Conservation (phyloP, 1,140 invertebrate genomes). For the Euwallacea fornicatus region DNA sequence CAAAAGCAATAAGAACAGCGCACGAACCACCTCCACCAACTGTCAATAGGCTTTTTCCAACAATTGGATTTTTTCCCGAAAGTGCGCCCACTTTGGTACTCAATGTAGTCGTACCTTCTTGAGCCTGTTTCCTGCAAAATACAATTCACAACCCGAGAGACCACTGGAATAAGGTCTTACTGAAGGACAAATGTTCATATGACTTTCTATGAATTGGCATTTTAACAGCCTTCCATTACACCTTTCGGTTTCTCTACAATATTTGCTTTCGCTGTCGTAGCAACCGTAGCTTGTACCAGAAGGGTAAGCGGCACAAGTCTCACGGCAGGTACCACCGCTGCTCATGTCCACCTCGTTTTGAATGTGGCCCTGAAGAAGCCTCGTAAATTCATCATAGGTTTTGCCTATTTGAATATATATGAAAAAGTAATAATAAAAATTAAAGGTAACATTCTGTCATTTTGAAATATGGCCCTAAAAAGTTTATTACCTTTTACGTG, state of each 20-base stretch:
- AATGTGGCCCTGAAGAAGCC: conserved; percentile 80
- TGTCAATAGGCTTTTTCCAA: conserved; percentile 68
- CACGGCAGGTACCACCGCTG: conserved; percentile 65
- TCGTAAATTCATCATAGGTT: conserved; percentile 75
- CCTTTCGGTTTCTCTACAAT: conserved; percentile 63
- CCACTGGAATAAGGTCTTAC: conserved; percentile 51
- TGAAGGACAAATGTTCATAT: conserved; percentile 78
- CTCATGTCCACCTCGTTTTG: conserved; percentile 87
- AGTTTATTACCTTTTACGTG: conserved; percentile 63
- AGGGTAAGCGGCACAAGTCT: conserved; percentile 74
- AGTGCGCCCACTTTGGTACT: conserved; percentile 73
- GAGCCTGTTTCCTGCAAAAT: conserved; percentile 48
- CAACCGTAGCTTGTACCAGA: conserved; percentile 68
- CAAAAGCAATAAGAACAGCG: conserved; percentile 89
- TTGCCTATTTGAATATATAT: conserved; percentile 52
- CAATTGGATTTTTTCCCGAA: conserved; percentile 65
- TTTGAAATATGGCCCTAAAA: conserved; percentile 1
- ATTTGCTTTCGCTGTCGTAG: conserved; percentile 62
- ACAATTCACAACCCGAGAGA: not conserved
- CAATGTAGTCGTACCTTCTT: conserved; percentile 74
- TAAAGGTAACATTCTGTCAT: not conserved
- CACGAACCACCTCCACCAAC: conserved; percentile 80
- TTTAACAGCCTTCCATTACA: conserved; percentile 73
- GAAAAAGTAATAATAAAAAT: not conserved
- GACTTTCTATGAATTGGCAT: conserved; percentile 78